Evolutionary conservation across 1,140 invertebrate species (phyloP), one percentile per base, ranked within the genome.

Genomic region (Anoplolepis gracilipes): DNA sequence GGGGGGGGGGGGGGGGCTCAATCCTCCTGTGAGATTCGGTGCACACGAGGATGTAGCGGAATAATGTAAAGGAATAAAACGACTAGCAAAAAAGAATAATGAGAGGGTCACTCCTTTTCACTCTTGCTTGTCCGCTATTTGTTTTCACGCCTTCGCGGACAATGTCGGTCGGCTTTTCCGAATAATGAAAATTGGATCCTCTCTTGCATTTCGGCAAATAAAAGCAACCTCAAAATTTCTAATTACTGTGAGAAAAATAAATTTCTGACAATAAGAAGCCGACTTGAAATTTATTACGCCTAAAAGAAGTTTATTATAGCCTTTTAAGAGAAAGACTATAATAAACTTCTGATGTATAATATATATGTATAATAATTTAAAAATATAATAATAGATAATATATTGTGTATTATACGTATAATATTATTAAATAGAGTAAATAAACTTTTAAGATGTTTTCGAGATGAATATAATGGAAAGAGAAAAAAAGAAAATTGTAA

Each of bases 11-110:
- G n/a, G n/a, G n/a, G n/a, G 19, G 30, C 46, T 46, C 46, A 19
- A 62, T 42, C 55, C 62, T 53, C 39, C 39, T 49, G 46, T 49
- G 53, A 57, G 57, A 73, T 72, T 61, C 53, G n/a, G n/a, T n/a
- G n/a, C n/a, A 28, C 67, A 46, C 19, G 65, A 81, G 77, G 16
- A 42, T 16, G 49, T 65, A 39, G 36, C 19, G 65, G 11, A 72
- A 72, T 81, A 81, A 81, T n/a, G n/a, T 81, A 81, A 81, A 81
- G 49, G 78, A 57, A 72, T 7, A 49, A 19, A 81, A 72, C 70
- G 36, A 81, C 65, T 81, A 72, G 39, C 25, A 81, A 67, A 57
- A 57, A 19, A n/a, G n/a, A n/a, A n/a, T n/a, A 22, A 81, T 81
- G 78, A 72, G 78, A 72, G 49, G 11, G 36, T 13, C 76, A 81